These are phyloP conservation scores for Nymphalis c-album DNA, from an alignment of 2,888 invertebrate genomes.

Conservation along the genomic window DNA sequence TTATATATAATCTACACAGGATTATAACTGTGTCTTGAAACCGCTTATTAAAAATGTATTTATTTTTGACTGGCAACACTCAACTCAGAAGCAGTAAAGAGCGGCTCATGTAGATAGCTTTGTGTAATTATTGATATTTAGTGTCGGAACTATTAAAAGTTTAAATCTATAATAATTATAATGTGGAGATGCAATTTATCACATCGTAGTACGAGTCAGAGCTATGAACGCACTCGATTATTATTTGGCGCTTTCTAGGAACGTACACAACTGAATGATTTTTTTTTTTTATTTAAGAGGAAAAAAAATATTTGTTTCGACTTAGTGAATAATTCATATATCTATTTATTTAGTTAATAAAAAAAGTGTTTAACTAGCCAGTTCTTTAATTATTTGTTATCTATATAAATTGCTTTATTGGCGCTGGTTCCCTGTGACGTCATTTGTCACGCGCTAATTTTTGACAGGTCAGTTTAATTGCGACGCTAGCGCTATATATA, in stretches of 20 bases:
- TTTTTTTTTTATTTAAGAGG: slow-evolving; percentile 50
- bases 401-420: not conserved
- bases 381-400: slow-evolving; percentile 17
- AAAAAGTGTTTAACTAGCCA: slow-evolving; percentile 39
- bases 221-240: slow-evolving; percentile 62
- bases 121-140: slow-evolving; percentile 80
- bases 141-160: slow-evolving; percentile 67
- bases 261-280: slow-evolving; percentile 43
- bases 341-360: slow-evolving; percentile 77
- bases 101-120: slow-evolving; percentile 81
- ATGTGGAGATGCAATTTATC: slow-evolving; percentile 55
- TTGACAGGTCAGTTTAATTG: not conserved
- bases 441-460: not conserved
- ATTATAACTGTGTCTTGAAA: slow-evolving; percentile 28
- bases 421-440: not conserved
- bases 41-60: slow-evolving; percentile 17
- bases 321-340: slow-evolving; percentile 73
- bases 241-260: slow-evolving; percentile 62
- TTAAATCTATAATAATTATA: slow-evolving; percentile 52
- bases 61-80: slow-evolving; percentile 43
- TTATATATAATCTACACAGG: slow-evolving; percentile 41
- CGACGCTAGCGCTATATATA: not conserved
- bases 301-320: slow-evolving; percentile 53
- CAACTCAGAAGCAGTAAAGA: slow-evolving; percentile 52
- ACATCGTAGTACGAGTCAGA: slow-evolving; percentile 52